These are phyloP conservation scores for Lingula anatina DNA, from an alignment of 2,888 invertebrate species.

Conservation along the genomic window DNA sequence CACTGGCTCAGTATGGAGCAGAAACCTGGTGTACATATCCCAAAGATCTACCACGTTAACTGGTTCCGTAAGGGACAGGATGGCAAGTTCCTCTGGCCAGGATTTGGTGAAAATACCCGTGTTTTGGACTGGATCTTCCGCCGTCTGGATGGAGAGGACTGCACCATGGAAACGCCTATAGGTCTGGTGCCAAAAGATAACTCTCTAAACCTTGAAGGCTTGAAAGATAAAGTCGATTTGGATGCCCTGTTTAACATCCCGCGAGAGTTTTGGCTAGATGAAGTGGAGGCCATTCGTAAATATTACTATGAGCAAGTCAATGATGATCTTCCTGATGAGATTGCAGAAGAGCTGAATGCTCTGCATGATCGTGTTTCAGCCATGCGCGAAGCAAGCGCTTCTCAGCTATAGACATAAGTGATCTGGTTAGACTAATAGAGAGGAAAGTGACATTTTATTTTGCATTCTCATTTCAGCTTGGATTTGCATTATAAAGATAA, in stretches of 20 bases:
- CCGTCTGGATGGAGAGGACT: constrained; percentile 58
- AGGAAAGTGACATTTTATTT: no score
- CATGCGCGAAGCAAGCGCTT: no score
- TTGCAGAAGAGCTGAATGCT: constrained; percentile 66
- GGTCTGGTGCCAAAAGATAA: constrained; percentile 52
- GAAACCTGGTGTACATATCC: constrained; percentile 60
- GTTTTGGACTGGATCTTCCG: constrained; percentile 94
- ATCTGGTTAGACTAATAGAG: no score
- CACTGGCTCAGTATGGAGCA: constrained; percentile 94
- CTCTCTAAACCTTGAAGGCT: constrained; percentile 66
- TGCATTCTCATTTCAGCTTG: no score
- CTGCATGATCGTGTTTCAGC: constrained; percentile 57
- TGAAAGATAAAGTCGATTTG: constrained; percentile 68
- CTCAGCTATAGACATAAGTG: no score
- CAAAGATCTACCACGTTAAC: constrained; percentile 97
- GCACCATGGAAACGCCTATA: constrained; percentile 65
- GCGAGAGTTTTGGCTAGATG: constrained; percentile 86
- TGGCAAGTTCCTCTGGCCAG: constrained; percentile 97
- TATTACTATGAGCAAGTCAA: constrained; percentile 92
- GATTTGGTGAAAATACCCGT: constrained; percentile 86
- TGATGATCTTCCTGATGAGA: constrained; percentile 75
- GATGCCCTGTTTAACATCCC: constrained; percentile 80
- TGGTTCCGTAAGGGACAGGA: constrained; percentile 88
- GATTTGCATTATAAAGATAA: no score
- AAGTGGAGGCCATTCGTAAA: constrained; percentile 70